Percentiles rank a stretch among this genome's conserved stretches.
Conservation (phyloP, 2,113 vertebrate species). For the Platichthys stellatus region DNA sequence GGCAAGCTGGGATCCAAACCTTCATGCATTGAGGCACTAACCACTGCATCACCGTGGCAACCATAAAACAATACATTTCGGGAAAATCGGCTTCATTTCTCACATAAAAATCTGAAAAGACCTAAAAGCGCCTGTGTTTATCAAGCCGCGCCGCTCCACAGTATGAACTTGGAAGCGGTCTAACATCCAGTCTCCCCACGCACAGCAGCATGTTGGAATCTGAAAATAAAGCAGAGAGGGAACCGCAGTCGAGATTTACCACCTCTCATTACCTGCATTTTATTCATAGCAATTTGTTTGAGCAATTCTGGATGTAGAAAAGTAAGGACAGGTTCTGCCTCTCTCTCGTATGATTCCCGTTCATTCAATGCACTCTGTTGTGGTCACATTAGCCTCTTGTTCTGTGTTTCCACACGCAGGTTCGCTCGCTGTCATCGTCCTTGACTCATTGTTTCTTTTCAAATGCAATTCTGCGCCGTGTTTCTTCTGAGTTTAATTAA, state of each 20-base stretch:
- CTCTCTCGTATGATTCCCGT: neutral
- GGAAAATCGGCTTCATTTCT: neutral
- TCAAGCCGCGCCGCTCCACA: constrained; percentile 38
- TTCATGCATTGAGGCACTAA: too few relatives aligned
- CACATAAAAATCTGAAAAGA: neutral
- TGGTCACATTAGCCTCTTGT: neutral
- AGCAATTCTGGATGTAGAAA: constrained; percentile 19
- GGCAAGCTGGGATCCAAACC: too few relatives aligned
- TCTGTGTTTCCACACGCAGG: neutral
- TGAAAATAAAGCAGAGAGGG: constrained; percentile 30
- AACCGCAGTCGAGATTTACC: constrained; percentile 38
- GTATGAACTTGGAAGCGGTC: constrained; percentile 32
- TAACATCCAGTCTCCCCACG: constrained; percentile 28
- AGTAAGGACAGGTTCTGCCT: neutral
- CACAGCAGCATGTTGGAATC: constrained; percentile 40
- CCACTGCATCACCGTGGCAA: too few relatives aligned
- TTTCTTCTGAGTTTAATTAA: constrained; percentile 29
- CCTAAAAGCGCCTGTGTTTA: constrained; percentile 36
- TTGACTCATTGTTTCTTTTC: neutral
- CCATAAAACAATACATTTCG: neutral
- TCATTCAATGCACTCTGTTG: neutral
- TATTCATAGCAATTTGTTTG: constrained; percentile 39
- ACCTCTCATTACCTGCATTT: constrained; percentile 23
- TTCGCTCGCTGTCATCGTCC: neutral
- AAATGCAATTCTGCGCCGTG: neutral